Conservation (phyloP, 2,113 vertebrate genomes). For the Chlamydotis undulata region DNA sequence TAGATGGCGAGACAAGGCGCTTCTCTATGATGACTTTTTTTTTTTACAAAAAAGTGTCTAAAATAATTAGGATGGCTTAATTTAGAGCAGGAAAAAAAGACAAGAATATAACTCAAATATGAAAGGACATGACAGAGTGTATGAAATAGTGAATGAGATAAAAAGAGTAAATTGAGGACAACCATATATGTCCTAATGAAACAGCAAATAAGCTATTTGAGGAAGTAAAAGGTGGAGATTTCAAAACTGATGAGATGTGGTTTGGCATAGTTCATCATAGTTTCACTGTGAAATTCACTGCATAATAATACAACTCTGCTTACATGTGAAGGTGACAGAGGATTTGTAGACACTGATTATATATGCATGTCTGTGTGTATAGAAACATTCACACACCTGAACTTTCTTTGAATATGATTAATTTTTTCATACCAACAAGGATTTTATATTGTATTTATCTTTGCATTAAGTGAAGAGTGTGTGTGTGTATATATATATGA, state of each 20-base stretch:
- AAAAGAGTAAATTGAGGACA: background rate
- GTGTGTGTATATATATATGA: background rate
- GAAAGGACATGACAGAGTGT: background rate
- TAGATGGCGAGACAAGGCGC: background rate
- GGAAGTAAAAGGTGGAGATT: background rate
- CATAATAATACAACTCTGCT: background rate
- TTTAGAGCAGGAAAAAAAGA: background rate
- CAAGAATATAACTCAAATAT: background rate
- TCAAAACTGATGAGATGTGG: background rate
- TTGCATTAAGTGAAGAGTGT: background rate
- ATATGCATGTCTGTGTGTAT: background rate
- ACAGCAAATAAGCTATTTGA: background rate
- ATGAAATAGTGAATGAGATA: background rate
- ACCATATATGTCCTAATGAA: background rate
- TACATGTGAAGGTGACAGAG: background rate
- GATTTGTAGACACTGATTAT: background rate
- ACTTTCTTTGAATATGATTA: background rate
- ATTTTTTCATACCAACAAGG: background rate
- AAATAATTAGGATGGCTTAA: background rate
- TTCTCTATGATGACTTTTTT: too few relatives aligned
- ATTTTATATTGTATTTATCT: background rate
- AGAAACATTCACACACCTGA: background rate
- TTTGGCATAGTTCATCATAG: background rate
- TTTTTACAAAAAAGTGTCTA: background rate
- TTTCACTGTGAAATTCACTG: background rate